Percentiles rank a stretch among this genome's conserved stretches.
Evolutionary conservation across 1,140 invertebrate genomes (phyloP).

Genomic region (Psix sp.): DNA sequence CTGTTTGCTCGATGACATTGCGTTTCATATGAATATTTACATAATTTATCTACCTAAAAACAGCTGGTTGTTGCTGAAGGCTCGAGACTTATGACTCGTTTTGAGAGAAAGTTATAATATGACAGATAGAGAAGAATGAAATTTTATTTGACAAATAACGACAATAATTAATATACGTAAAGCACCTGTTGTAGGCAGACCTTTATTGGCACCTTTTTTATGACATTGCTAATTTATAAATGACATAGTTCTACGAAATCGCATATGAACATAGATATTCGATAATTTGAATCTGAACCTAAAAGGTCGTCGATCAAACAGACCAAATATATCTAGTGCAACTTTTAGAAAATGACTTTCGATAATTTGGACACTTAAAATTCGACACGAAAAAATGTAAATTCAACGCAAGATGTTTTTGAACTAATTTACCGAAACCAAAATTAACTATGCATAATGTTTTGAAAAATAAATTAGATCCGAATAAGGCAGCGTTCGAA

Average conservation of each 20-base stretch:
- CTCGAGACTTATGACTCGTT: conserved; percentile 15
- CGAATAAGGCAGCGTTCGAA: not conserved
- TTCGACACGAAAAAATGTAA: too few relatives aligned
- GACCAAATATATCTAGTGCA: too few relatives aligned
- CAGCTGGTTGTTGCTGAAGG: conserved; percentile 40
- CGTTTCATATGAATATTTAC: conserved; percentile 32
- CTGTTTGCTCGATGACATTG: conserved; percentile 11
- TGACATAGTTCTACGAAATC: too few relatives aligned
- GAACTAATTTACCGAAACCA: too few relatives aligned
- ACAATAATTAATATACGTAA: conserved; percentile 13
- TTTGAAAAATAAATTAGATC: conserved; percentile 5
- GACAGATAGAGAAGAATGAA: conserved; percentile 25
- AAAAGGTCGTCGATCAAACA: too few relatives aligned
- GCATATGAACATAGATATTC: too few relatives aligned
- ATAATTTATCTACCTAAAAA: conserved; percentile 43
- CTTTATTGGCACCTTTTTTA: not conserved
- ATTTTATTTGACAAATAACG: conserved; percentile 28
- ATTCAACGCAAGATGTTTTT: too few relatives aligned
- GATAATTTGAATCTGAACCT: too few relatives aligned
- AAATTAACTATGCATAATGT: not conserved
- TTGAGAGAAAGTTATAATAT: conserved; percentile 38
- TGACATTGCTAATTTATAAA: too few relatives aligned
- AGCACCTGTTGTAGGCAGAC: conserved; percentile 17
- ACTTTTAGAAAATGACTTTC: too few relatives aligned
- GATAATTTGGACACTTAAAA: too few relatives aligned